A percentile compares a stretch with the other conserved stretches of the same genome.
Evolutionary conservation across 2,797 vertebrate species (phyloP).

Genomic region (Peromyscus aztecus): DNA sequence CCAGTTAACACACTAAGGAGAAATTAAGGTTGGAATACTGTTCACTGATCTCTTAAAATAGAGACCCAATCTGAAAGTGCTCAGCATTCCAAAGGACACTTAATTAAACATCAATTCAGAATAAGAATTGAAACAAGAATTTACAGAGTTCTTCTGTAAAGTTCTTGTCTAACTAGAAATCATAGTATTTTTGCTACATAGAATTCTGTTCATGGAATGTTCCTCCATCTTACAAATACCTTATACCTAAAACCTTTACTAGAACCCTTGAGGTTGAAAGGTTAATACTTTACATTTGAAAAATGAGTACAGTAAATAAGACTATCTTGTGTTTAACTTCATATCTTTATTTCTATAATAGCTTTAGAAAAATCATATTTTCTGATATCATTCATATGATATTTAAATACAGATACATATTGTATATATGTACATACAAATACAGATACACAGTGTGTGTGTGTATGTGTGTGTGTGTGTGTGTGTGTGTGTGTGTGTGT

Average conservation of each 20-base stretch:
- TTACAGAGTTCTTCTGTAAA: slow-evolving; percentile 58
- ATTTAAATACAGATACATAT: background rate
- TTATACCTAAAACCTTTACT: slow-evolving; percentile 39
- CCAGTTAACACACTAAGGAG: slow-evolving; percentile 58
- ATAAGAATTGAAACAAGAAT: slow-evolving; percentile 58
- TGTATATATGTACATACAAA: background rate
- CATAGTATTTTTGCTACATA: background rate
- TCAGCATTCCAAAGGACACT: slow-evolving; percentile 6
- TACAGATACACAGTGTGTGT: background rate
- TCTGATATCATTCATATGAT: background rate
- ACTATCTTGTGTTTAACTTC: background rate
- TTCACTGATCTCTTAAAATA: slow-evolving; percentile 76
- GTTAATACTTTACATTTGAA: slow-evolving; percentile 67
- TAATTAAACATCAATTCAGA: slow-evolving; percentile 75
- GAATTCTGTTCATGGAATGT: background rate
- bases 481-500: too few species aligned
- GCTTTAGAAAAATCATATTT: slow-evolving; percentile 21
- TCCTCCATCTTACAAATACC: background rate
- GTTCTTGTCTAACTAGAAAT: slow-evolving; percentile 59
- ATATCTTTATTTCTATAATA: slow-evolving; percentile 27
- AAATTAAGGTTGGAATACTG: slow-evolving; percentile 71
- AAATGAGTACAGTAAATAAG: background rate
- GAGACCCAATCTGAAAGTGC: slow-evolving; percentile 60
- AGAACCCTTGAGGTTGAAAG: slow-evolving; percentile 47
- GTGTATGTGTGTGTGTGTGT: background rate